Evolutionary conservation across 2,888 invertebrate genomes (phyloP).

Genomic region (Mesorhabditis spiculigera): DNA sequence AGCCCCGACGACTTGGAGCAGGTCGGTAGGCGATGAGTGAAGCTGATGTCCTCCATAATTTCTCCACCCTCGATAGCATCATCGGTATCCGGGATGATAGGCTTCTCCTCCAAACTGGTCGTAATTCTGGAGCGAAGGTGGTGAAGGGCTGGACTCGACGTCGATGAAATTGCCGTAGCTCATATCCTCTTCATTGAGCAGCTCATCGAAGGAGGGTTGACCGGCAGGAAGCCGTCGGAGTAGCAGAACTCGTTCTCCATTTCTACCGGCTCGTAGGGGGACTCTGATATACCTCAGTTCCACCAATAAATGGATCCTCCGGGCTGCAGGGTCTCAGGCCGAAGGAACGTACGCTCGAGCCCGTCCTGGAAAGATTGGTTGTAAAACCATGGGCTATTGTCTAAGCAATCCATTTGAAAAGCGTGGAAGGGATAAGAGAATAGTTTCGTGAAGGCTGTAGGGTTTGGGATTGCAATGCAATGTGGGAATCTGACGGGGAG

Average conservation of each 20-base stretch:
- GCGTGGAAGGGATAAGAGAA: too few species aligned
- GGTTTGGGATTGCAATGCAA: too few species aligned
- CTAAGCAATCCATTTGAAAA: neutral
- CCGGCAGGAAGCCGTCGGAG: neutral
- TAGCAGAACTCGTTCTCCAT: neutral
- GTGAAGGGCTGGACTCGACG: neutral
- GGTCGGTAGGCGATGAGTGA: neutral
- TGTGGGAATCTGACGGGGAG: too few species aligned
- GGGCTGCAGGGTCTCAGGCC: neutral
- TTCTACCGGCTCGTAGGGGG: neutral
- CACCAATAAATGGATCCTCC: conserved; percentile 1
- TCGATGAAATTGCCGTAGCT: neutral
- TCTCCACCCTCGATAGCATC: too few species aligned
- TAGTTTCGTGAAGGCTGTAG: too few species aligned
- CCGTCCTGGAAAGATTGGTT: neutral
- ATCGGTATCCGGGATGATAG: too few species aligned
- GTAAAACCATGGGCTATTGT: neutral
- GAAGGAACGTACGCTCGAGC: neutral
- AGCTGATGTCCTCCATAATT: neutral
- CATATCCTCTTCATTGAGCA: neutral
- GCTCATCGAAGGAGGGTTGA: neutral
- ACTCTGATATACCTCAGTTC: neutral
- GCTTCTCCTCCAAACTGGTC: neutral
- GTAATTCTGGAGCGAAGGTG: neutral
- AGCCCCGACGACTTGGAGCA: neutral